Evolutionary conservation across 2,113 vertebrate genomes (phyloP).

Genomic region (Phoxinus phoxinus): DNA sequence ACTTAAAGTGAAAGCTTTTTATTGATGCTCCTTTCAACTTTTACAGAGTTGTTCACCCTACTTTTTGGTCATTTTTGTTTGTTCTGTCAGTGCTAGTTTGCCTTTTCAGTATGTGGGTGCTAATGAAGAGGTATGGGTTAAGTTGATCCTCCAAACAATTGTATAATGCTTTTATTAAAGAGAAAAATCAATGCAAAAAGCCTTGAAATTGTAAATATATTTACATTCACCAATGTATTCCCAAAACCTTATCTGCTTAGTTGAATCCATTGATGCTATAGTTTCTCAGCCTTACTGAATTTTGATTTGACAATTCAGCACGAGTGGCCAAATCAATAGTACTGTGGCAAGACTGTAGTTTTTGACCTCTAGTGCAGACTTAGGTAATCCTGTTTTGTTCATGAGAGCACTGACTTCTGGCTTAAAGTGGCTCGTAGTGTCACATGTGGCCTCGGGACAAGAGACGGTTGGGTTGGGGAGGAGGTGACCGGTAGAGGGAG

Average conservation of each 20-base stretch:
- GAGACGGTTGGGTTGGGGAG: background rate
- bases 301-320: background rate
- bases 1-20: background rate
- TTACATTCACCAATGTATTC: background rate
- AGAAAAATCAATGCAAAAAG: background rate
- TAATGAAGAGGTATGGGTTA: background rate
- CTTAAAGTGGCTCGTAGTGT: conserved; percentile 43
- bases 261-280: background rate
- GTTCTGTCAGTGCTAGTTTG: background rate
- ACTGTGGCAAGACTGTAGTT: background rate
- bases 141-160: background rate
- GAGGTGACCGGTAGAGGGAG: background rate
- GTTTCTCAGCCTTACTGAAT: background rate
- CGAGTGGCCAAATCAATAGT: background rate
- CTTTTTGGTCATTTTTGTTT: background rate
- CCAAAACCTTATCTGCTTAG: too few species aligned
- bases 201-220: background rate
- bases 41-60: background rate
- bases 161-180: background rate
- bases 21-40: background rate
- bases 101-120: background rate
- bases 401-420: conserved; percentile 65
- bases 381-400: conserved; percentile 73
- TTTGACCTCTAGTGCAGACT: conserved; percentile 53
- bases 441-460: conserved; percentile 28